Evolutionary conservation across 2,113 vertebrate genomes (phyloP), one percentile per base, ranked within the genome.

Genomic region (Sylvietta virens): DNA sequence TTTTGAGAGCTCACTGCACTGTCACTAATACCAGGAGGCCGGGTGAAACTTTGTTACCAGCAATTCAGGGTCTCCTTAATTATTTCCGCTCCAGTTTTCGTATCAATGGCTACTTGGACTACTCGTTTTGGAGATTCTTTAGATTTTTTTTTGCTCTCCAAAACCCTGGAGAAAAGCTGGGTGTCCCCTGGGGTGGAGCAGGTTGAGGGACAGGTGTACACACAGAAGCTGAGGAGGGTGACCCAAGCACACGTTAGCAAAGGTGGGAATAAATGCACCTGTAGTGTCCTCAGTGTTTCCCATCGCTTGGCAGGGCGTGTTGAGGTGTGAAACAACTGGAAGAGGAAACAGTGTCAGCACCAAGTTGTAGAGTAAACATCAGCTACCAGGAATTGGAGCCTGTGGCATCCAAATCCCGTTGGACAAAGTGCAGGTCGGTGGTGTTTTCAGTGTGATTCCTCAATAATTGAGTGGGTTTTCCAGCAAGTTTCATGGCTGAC

Each of bases 361-460:
- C 40, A 31, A 30, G 17, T 4, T 33, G 74, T 39, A 35, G 48
- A 30, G 18, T 21, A 76, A 86, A 95, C 44, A 47, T 16, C 79
- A 48, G 21, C 6, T 1, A 24, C 2, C 4, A 17, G 35, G 37
- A 60, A 26, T 6, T 47, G 3, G 5, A 78, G 47, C 11, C 35
- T 0, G 1, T 17, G 56, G 31, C 24, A 77, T 44, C 37, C 0
- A 1, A 81, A 47, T 50, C 39, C 48, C 57, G 12, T 14, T 1
- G 47, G 22, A 21, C 17, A 1, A 10, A 13, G 44, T 0, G 15
- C 31, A 13, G 4, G 3, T 11, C 1, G 13, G 18, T 15, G 47
- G 35, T 14, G 35, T 35, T 88, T 61, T 47, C 45, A 18, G 57
- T 7, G 61, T 3, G 35, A 45, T 67, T 51, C 2, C 15, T 30